Evolutionary conservation across 2,113 vertebrate species (phyloP), one percentile per base, ranked within the genome.

Genomic region (Entelurus aequoreus): DNA sequence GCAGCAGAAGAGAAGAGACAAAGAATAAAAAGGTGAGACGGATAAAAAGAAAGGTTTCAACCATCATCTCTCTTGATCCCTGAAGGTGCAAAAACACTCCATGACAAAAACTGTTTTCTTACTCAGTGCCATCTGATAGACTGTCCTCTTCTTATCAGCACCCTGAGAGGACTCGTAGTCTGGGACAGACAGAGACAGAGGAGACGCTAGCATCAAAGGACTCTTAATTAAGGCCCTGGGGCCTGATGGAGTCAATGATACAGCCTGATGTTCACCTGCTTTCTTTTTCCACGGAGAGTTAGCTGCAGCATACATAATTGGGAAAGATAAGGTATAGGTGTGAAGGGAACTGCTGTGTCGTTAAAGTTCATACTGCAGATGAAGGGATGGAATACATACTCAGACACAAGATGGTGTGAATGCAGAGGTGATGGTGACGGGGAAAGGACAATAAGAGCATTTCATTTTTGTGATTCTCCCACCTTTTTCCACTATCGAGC

Each of bases 101-200:
- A 75, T 69, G 61, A 77, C 59, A 6, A 16, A 55, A 38, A 73
- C 47, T 28, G 54, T 61, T 74, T 69, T 78, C 91, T 92, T 93
- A 96, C 94, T 96, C 75, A 96, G 85, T 42, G 94, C 94, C 94
- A 96, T 95, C 86, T 96, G 94, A 85, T 96, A 96, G 71, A 96
- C 94, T 1, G 93, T 96, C 77, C 93, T 90, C 85, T 95, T 95
- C 86, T 95, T 96, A 85, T 96, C 94, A 61, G 94, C 89, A 75
- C 87, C 88, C 74, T 93, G 92, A 21, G 92, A 84, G 48, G 92
- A 88, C 59, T 96, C 94, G 1, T 92, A 94, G 51, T 95, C 94
- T 96, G 86, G 77, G 69, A 65, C 78, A 71, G 67, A 79, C 40
- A 61, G 54, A 63, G 28, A 28, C 28, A 61, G 28, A 49, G 28